Evolutionary conservation across 1,140 invertebrate species (phyloP).

Genomic region (Bombus consobrinus): DNA sequence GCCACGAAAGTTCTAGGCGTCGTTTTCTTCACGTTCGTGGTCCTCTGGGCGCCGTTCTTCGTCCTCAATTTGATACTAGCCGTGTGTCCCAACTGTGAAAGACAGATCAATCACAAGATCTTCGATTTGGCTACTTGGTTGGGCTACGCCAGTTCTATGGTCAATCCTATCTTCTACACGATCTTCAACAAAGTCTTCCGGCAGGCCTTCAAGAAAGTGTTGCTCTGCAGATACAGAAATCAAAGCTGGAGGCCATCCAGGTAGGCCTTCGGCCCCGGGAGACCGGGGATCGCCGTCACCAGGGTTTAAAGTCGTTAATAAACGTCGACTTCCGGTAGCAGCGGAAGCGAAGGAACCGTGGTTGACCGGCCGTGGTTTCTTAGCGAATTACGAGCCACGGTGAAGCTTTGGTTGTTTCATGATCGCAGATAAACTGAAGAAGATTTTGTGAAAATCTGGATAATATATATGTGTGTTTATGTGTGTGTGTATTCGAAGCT

Average conservation of each 20-base stretch:
- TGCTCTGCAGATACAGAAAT: slow-evolving; percentile 85
- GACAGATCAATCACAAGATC: slow-evolving; percentile 88
- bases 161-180: slow-evolving; percentile 97
- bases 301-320: slow-evolving; percentile 49
- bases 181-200: slow-evolving; percentile 97
- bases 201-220: slow-evolving; percentile 94
- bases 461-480: no score
- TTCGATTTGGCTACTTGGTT: slow-evolving; percentile 95
- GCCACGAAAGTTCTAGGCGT: slow-evolving; percentile 97
- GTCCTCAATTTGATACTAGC: slow-evolving; percentile 92
- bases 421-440: no score
- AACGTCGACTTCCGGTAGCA: background rate
- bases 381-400: background rate
- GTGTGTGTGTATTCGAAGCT: no score
- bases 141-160: slow-evolving; percentile 95
- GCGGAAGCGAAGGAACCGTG: background rate
- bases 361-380: background rate
- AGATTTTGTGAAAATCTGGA: background rate
- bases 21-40: slow-evolving; percentile 96
- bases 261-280: slow-evolving; percentile 70
- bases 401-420: background rate
- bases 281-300: slow-evolving; percentile 68
- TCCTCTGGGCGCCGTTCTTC: slow-evolving; percentile 97
- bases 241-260: slow-evolving; percentile 73
- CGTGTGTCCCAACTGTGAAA: slow-evolving; percentile 90